Evolutionary conservation across 2,113 vertebrate genomes (phyloP).

Genomic region (Physeter macrocephalus): DNA sequence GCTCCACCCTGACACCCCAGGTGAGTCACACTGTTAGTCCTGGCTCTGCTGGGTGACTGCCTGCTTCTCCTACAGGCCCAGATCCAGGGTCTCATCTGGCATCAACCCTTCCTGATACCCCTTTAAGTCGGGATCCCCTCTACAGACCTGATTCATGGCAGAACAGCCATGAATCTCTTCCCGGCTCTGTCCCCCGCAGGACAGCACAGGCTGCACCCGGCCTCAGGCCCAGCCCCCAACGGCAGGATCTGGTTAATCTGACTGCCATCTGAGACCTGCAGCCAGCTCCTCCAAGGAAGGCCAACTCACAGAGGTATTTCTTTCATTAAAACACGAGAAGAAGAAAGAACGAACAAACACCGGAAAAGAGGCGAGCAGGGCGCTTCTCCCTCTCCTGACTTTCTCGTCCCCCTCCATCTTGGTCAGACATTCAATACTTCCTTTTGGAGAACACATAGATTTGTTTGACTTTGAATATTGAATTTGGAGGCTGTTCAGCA

Average conservation of each 20-base stretch:
- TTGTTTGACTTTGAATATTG: slow-evolving; percentile 69
- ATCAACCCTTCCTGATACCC: neutral
- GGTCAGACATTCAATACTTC: slow-evolving; percentile 68
- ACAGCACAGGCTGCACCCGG: neutral
- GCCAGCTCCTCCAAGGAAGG: neutral
- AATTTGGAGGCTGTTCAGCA: slow-evolving; percentile 67
- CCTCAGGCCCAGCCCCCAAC: neutral
- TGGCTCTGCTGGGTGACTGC: neutral
- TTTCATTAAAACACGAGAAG: slow-evolving; percentile 22
- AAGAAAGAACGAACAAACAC: neutral
- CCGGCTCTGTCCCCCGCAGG: neutral
- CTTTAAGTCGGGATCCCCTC: fast-evolving
- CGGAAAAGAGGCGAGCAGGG: neutral
- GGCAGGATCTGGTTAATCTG: neutral
- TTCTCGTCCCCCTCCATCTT: slow-evolving; percentile 15
- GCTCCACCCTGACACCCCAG: neutral
- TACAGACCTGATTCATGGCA: neutral
- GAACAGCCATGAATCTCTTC: neutral
- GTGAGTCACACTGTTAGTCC: neutral
- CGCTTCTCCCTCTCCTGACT: neutral
- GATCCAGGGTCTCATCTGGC: neutral
- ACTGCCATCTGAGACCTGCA: neutral
- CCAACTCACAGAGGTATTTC: neutral
- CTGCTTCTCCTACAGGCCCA: neutral
- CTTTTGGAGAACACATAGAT: slow-evolving; percentile 62